phyloP scores from a whole-genome alignment of 2,888 invertebrate genomes.

The Entomobrya multifasciata region DNA sequence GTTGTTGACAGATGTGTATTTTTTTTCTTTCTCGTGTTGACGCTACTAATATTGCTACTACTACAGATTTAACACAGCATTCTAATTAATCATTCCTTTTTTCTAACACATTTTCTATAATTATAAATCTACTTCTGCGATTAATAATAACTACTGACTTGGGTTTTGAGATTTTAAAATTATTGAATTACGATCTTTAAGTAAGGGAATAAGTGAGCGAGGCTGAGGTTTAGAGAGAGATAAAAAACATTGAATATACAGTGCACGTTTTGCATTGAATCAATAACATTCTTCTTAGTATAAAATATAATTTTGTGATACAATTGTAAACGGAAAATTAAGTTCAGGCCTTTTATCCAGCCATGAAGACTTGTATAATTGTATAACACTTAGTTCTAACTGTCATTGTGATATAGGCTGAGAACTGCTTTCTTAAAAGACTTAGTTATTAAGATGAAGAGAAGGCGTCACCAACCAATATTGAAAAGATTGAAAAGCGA shows the following conservation, averaged over 20 bases:
- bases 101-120: background rate
- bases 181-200: too few relatives aligned
- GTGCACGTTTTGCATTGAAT: too few relatives aligned
- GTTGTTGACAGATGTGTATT: background rate
- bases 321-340: slow-evolving; percentile 40
- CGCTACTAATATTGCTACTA: background rate
- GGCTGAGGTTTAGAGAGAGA: background rate
- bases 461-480: too few relatives aligned
- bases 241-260: background rate
- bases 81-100: slow-evolving; percentile 40
- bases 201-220: background rate
- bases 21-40: background rate
- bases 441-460: slow-evolving; percentile 15
- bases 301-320: slow-evolving; percentile 52
- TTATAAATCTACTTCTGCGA: background rate
- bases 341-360: slow-evolving; percentile 58
- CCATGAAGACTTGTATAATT: slow-evolving; percentile 42
- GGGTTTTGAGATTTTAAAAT: background rate
- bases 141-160: slow-evolving; percentile 17
- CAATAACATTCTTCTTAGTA: too few relatives aligned
- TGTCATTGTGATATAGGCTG: slow-evolving; percentile 61
- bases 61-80: slow-evolving; percentile 32
- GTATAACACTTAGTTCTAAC: slow-evolving; percentile 40
- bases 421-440: slow-evolving; percentile 34
- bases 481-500: too few relatives aligned